A percentile compares a stretch with the other conserved stretches of the same genome.
These are phyloP conservation scores for Fabriciana adippe DNA, from an alignment of 2,888 invertebrate genomes.

Conservation along the genomic window DNA sequence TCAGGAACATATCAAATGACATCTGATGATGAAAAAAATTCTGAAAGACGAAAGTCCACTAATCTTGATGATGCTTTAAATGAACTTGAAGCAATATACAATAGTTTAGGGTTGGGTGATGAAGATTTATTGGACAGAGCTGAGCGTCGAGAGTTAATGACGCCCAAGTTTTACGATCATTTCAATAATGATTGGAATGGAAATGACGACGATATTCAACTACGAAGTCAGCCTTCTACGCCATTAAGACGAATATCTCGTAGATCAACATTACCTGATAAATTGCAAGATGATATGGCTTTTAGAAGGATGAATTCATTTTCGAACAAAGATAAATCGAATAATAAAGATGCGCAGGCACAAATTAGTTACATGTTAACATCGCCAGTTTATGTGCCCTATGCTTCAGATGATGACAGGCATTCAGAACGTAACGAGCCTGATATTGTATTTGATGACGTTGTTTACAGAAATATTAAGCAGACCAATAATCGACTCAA, in stretches of 20 bases:
- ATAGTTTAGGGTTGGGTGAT: conserved; percentile 92
- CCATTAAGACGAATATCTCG: conserved; percentile 67
- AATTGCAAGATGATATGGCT: conserved; percentile 90
- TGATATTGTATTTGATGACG: conserved; percentile 91
- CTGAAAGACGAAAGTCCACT: conserved; percentile 85
- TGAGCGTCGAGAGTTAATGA: conserved; percentile 87
- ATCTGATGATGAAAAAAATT: conserved; percentile 75
- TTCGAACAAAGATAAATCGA: conserved; percentile 74
- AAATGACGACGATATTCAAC: conserved; percentile 72
- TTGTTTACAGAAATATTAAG: conserved; percentile 90
- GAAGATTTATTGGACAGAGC: conserved; percentile 91
- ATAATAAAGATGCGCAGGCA: conserved; percentile 65
- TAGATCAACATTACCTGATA: conserved; percentile 83
- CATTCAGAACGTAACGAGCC: conserved; percentile 87
- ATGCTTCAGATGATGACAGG: conserved; percentile 74
- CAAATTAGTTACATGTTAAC: conserved; percentile 86
- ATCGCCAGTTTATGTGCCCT: conserved; percentile 85
- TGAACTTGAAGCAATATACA: conserved; percentile 95
- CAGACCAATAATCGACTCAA: conserved; percentile 88
- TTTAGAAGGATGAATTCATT: conserved; percentile 86
- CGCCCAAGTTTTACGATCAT: conserved; percentile 73
- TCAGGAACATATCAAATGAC: conserved; percentile 65
- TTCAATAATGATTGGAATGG: conserved; percentile 77
- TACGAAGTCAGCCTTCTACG: conserved; percentile 75
- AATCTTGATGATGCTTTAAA: conserved; percentile 94